Evolutionary conservation across 64 coral and sea anemone genomes (phyloP).

Genomic region (Catalaphyllia jardinei): DNA sequence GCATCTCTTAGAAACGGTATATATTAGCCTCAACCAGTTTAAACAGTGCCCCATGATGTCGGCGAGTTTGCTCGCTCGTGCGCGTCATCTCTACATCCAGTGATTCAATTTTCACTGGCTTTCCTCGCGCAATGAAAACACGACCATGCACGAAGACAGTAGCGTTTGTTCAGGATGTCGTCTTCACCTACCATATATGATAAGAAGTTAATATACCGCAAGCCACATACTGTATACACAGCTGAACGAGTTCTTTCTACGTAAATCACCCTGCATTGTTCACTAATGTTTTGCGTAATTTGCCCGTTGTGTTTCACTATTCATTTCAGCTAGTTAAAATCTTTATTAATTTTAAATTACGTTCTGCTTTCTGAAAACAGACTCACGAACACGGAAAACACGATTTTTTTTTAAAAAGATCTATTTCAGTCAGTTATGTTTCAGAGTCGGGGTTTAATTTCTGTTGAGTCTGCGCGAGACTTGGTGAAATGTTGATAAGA

Average conservation of each 20-base stretch:
- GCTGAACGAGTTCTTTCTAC: not conserved
- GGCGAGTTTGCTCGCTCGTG: not conserved
- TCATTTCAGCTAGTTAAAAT: conserved; percentile 6
- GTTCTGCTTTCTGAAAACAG: not conserved
- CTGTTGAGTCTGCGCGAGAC: too few species aligned
- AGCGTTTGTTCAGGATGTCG: not conserved
- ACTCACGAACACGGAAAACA: not conserved
- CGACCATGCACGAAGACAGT: not conserved
- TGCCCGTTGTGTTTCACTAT: conserved; percentile 22
- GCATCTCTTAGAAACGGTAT: not conserved
- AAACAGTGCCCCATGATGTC: not conserved
- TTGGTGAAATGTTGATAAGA: not conserved
- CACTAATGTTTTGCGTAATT: conserved; percentile 6
- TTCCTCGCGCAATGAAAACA: not conserved
- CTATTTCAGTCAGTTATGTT: too few species aligned
- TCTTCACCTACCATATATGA: not conserved
- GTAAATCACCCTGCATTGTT: conserved; percentile 34
- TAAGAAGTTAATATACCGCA: conserved; percentile 4
- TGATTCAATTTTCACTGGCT: not conserved
- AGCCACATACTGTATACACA: conserved; percentile 4
- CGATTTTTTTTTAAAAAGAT: not conserved
- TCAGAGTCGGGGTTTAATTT: too few species aligned
- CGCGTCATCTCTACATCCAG: not conserved
- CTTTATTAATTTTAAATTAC: conserved; percentile 24
- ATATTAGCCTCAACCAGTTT: not conserved